Conservation (phyloP, 2,888 invertebrate genomes). For the Boloria euphrosyne region DNA sequence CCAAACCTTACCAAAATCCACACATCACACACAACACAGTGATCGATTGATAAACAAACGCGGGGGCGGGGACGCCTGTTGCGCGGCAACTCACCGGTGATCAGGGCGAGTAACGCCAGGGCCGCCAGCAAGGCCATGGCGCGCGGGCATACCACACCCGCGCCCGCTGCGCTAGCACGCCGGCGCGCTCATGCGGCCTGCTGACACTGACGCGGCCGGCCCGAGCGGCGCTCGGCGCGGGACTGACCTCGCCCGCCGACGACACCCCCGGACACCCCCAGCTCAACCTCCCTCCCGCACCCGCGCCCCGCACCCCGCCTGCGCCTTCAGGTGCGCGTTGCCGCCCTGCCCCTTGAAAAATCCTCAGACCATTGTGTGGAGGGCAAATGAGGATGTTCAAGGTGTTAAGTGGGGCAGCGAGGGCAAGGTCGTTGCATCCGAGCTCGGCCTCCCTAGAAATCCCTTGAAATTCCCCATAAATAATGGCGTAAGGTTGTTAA, state of each 20-base stretch:
- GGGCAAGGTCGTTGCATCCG: conserved; percentile 67
- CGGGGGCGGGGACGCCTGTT: conserved; percentile 71
- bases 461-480: conserved; percentile 19
- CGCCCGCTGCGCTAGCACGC: conserved; percentile 79
- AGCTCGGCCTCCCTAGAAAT: conserved; percentile 44
- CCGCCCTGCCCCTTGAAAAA: conserved; percentile 53
- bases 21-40: conserved; percentile 70
- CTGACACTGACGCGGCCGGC: conserved; percentile 62
- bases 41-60: conserved; percentile 49
- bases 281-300: conserved; percentile 43
- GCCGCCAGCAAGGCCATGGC: conserved; percentile 76
- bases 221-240: conserved; percentile 76
- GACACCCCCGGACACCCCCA: conserved; percentile 44
- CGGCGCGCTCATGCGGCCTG: conserved; percentile 76
- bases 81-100: conserved; percentile 76
- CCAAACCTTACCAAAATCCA: conserved; percentile 34
- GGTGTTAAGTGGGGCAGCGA: conserved; percentile 54
- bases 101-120: conserved; percentile 74
- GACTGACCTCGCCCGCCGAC: conserved; percentile 63
- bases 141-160: conserved; percentile 82
- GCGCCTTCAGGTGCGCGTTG: conserved; percentile 61
- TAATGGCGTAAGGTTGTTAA: background rate
- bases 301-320: conserved; percentile 47
- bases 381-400: conserved; percentile 35
- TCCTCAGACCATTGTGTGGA: conserved; percentile 43